Evolutionary conservation across 2,888 invertebrate genomes (phyloP).

Genomic region (Drosophila conformis): DNA sequence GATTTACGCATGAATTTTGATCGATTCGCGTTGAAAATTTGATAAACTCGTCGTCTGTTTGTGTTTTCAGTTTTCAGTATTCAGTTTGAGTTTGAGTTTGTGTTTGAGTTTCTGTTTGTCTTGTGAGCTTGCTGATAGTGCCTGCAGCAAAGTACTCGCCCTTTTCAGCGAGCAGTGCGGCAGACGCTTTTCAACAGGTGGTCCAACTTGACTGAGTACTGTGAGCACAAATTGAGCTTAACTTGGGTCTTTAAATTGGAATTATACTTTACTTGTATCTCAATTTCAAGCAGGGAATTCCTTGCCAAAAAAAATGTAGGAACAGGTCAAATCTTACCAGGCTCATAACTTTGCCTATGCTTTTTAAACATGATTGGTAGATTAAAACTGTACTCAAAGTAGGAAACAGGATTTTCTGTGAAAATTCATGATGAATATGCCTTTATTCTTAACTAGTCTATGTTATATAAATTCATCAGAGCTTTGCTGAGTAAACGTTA

Average conservation of each 20-base stretch:
- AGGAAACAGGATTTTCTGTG: background rate
- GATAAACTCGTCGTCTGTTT: conserved; percentile 47
- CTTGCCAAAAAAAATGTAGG: no score
- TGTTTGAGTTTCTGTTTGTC: conserved; percentile 46
- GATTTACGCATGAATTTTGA: conserved; percentile 66
- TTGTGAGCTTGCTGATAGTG: conserved; percentile 32
- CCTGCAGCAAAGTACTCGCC: conserved; percentile 10
- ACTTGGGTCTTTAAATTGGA: background rate
- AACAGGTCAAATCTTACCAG: background rate
- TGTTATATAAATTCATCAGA: background rate
- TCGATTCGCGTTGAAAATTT: conserved; percentile 66
- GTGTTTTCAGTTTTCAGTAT: background rate
- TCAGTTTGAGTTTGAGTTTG: background rate
- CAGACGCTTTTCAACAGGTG: conserved; percentile 30
- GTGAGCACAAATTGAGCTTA: background rate
- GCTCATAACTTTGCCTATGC: background rate
- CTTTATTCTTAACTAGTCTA: background rate
- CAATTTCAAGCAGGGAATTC: background rate
- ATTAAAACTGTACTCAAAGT: background rate
- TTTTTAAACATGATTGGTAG: background rate
- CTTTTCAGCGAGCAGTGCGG: background rate
- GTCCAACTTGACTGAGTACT: background rate
- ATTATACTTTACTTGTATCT: background rate
- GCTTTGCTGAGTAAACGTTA: conserved; percentile 2
- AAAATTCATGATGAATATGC: background rate